A percentile compares a stretch with the other conserved stretches of the same genome.
phyloP scores from a whole-genome alignment of 2,888 invertebrate species.

The Sarcophaga subvicina region DNA sequence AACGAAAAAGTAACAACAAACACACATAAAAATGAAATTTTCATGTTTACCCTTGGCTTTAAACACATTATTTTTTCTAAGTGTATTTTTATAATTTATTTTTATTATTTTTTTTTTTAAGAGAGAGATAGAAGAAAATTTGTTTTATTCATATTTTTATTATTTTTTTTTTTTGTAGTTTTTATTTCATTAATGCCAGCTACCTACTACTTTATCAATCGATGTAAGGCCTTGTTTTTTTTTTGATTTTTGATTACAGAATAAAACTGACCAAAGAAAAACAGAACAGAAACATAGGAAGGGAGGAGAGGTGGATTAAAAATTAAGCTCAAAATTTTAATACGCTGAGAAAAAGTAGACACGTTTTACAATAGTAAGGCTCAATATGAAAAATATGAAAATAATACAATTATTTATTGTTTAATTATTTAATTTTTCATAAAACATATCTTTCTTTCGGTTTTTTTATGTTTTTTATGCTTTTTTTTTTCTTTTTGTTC shows the following conservation, averaged over 20 bases:
- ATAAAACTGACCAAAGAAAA: conserved; percentile 29
- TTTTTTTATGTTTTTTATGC: neutral
- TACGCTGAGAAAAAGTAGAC: conserved; percentile 46
- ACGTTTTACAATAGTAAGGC: conserved; percentile 66
- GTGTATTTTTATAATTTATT: conserved; percentile 37
- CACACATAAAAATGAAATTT: conserved; percentile 55
- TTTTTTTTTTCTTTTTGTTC: conserved; percentile 17
- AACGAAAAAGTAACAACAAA: conserved; percentile 52
- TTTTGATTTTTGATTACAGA: neutral
- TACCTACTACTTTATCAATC: conserved; percentile 46
- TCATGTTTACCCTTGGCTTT: conserved; percentile 62
- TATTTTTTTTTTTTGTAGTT: neutral
- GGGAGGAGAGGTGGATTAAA: conserved; percentile 10
- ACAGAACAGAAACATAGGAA: conserved; percentile 30
- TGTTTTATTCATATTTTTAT: neutral
- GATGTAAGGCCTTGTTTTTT: conserved; percentile 30
- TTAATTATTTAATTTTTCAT: neutral
- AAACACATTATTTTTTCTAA: conserved; percentile 52
- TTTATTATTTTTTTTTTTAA: neutral
- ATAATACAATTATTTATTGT: conserved; percentile 25
- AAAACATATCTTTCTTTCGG: neutral
- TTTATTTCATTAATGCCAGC: conserved; percentile 42
- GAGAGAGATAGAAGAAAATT: conserved; percentile 30
- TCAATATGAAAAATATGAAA: conserved; percentile 58
- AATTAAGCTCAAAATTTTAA: conserved; percentile 45